Base-by-base conservation (phyloP, 2,113 vertebrate species). In the Irena cyanogastra region DNA sequence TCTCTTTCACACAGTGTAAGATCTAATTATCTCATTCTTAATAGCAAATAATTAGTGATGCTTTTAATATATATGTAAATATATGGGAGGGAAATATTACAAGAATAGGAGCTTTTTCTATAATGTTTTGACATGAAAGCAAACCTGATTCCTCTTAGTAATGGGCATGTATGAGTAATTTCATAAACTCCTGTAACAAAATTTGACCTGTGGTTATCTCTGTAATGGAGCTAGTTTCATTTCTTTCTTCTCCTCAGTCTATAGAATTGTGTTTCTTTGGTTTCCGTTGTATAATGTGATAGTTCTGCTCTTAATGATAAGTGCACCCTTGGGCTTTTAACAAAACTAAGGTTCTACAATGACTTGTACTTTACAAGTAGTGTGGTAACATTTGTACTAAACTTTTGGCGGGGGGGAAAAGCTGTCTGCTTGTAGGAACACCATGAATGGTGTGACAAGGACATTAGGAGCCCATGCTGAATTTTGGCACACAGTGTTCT, bases 1-100 rank as follows among this genome's bases (percentile, higher is more conserved):
- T 82, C 44, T 87, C 59, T 83, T 72, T 66, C 54, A 78, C 0
- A 5, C 44, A 41, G 39, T 47, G 31, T 47, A 78, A 71, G 50
- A 64, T 70, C 52, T 81, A 81, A 88, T 95, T 90, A 94, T 39
- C 7, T 87, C 8, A 27, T 66, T 78, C 68, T 92, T 96, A 83
- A 71, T 37, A 89, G 44, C 45, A 83, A 83, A 83, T 81, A 87
- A 92, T 94, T 94, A 94, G 37, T 45, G n/a, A 83, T 92, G 41
- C n/a, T 87, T 93, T 81, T 86, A 95, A 90, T 78, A 87, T 41
- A 50, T 52, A 45, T 19, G 60, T 45, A 94, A 89, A 78, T 78
- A 59, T 7, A 52, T 78, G 47, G 39, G 31, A 91, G 35, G 68
- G 11, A 71, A 89, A 39, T 64, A 64, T 41, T 52, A 47, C 9